Conservation (phyloP, 2,888 invertebrate genomes). For the Aelia acuminata region DNA sequence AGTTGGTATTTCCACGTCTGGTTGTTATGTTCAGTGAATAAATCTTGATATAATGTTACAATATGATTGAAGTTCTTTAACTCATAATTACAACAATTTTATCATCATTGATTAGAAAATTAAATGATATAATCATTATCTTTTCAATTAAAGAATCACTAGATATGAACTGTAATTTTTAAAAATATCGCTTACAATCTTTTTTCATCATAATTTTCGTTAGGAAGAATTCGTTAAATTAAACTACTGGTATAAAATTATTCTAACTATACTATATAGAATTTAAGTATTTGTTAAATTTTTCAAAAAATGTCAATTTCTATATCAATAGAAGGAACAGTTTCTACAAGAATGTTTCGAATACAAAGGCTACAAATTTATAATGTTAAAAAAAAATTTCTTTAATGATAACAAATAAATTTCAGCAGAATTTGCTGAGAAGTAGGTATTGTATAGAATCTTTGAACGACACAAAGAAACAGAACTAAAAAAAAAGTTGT, state of each 20-base stretch:
- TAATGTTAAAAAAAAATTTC: not conserved
- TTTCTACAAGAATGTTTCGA: constrained; percentile 21
- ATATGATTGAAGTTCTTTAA: not conserved
- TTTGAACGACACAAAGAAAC: not conserved
- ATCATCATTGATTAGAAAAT: not conserved
- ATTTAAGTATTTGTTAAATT: not conserved
- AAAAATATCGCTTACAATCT: constrained; percentile 32
- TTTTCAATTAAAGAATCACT: not conserved
- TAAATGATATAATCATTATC: not conserved
- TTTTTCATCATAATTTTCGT: not conserved
- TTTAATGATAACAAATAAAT: constrained; percentile 1
- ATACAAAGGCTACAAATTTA: not conserved
- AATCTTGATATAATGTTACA: not conserved
- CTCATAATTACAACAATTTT: not conserved
- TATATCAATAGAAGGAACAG: not conserved
- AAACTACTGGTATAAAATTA: constrained; percentile 48
- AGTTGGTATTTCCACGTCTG: not conserved
- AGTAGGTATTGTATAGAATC: not conserved
- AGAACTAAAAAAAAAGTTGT: not conserved
- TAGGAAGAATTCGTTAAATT: constrained; percentile 40
- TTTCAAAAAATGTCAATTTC: constrained; percentile 10
- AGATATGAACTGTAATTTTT: not conserved
- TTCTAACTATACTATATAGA: constrained; percentile 31
- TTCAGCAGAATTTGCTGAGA: not conserved
- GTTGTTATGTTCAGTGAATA: not conserved